phyloP scores from a whole-genome alignment of 2,888 invertebrate genomes.

The Ramazzottius varieornatus region DNA sequence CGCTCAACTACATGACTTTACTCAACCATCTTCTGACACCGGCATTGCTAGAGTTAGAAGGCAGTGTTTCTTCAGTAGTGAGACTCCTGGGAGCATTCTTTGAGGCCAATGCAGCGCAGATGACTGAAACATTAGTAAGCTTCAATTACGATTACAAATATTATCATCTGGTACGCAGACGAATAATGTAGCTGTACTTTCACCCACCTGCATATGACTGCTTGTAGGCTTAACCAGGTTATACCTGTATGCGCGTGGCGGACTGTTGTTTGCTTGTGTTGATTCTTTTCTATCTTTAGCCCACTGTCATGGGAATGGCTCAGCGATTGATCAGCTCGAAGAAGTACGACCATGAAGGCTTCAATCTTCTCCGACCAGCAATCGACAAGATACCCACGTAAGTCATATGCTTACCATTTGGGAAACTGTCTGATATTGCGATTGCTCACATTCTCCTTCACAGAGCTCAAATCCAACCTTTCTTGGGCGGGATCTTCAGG shows the following conservation, averaged over 20 bases:
- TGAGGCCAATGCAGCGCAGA: not conserved
- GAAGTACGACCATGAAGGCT: slow-evolving; percentile 81
- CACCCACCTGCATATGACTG: too few species aligned
- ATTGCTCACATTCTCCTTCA: too few species aligned
- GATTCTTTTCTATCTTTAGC: slow-evolving; percentile 17
- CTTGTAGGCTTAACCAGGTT: too few species aligned
- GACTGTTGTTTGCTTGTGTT: too few species aligned
- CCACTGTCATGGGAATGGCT: slow-evolving; percentile 55
- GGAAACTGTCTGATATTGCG: too few species aligned
- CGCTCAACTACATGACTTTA: not conserved
- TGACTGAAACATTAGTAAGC: not conserved
- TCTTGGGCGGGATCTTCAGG: too few species aligned
- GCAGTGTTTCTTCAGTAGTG: slow-evolving; percentile 4
- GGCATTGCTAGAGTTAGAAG: slow-evolving; percentile 5
- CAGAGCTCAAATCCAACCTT: too few species aligned
- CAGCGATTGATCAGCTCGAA: slow-evolving; percentile 87
- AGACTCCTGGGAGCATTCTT: not conserved
- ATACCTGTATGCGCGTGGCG: too few species aligned
- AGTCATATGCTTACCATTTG: too few species aligned
- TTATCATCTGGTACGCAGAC: too few species aligned
- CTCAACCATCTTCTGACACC: not conserved
- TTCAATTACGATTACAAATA: not conserved
- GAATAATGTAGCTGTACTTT: too few species aligned
- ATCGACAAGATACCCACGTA: slow-evolving; percentile 53
- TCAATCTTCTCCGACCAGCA: slow-evolving; percentile 59